Base-by-base conservation (phyloP, 2,888 invertebrate species). In the Cataglyphis livida region DNA sequence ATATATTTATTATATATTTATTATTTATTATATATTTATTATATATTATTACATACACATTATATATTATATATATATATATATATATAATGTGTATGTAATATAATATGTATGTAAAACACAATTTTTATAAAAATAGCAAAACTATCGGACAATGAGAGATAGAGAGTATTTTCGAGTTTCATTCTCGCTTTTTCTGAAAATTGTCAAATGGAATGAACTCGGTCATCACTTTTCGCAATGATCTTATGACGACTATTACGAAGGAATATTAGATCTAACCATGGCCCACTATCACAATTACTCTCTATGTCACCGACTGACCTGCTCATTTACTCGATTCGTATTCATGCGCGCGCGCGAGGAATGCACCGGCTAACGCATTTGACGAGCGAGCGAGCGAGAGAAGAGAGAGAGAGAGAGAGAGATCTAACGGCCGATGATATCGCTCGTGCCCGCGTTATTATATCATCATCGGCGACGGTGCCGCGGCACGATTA, bases 391-490 rank as follows among this genome's bases (percentile, higher is more conserved):
- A 35, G 28, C 28, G n/a, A 25, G 38, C 38, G 3, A 66, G 35
- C 48, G 15, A 21, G 59, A 18, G 35, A 54, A 35, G n/a, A 35
- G 44, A 81, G 35, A 25, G 48, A 6, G n/a, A 51, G 12, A 10
- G 57, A 38, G 21, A 35, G 51, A 66, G 81, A 48, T 79, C 61
- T 81, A 87, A 89, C 28, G 83, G 78, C 82, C 82, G 84, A 83
- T 87, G 82, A 89, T 88, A 89, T 75, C 59, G 62, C 78, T 54
- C 82, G 83, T 79, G 44, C 75, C 64, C 78, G 59, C 75, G 85
- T 89, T 89, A 89, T 89, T 89, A 89, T 89, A 87, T 89, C 89
- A 89, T 89, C 87, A 82, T 32, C 59, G 59, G 35, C 59, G 83
- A 83, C 82, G 85, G 83, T 65, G 85, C 61, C 70, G 79, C 83